A percentile compares a stretch with the other conserved stretches of the same genome.
These are phyloP conservation scores for Halichoerus grypus DNA, from an alignment of 2,113 vertebrate species.

Conservation along the genomic window DNA sequence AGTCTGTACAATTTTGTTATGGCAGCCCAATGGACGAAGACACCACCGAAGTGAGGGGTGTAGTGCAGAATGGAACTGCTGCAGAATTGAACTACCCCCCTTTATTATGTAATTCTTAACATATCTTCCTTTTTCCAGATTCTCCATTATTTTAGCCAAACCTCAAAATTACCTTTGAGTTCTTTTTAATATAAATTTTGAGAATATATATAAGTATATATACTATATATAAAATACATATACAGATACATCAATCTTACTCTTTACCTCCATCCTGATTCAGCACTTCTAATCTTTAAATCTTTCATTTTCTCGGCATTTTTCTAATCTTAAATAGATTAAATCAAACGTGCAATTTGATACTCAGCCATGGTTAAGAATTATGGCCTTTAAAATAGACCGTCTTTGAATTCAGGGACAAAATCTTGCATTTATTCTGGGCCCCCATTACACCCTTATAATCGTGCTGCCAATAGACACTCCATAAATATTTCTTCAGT, in stretches of 20 bases:
- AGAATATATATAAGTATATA: background rate
- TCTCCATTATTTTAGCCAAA: background rate
- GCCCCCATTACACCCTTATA: background rate
- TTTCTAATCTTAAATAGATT: background rate
- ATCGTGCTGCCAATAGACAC: background rate
- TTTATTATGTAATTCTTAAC: background rate
- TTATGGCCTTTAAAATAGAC: background rate
- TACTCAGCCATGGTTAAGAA: background rate
- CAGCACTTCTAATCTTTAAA: background rate
- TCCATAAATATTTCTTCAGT: constrained; percentile 49
- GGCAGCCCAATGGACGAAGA: background rate
- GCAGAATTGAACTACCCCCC: background rate
- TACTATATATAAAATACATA: background rate
- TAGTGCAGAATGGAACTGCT: too few relatives aligned
- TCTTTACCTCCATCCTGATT: background rate
- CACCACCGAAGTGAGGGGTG: background rate
- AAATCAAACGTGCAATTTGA: background rate
- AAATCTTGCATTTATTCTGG: background rate
- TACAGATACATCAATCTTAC: background rate
- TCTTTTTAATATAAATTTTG: background rate
- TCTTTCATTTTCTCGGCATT: background rate
- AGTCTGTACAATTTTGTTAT: background rate
- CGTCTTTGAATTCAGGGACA: background rate
- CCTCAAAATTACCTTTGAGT: background rate
- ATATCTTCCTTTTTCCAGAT: background rate